Percentiles rank a stretch among this genome's conserved stretches.
Evolutionary conservation across 2,113 vertebrate genomes (phyloP).

Genomic region (Aramus guarauna): DNA sequence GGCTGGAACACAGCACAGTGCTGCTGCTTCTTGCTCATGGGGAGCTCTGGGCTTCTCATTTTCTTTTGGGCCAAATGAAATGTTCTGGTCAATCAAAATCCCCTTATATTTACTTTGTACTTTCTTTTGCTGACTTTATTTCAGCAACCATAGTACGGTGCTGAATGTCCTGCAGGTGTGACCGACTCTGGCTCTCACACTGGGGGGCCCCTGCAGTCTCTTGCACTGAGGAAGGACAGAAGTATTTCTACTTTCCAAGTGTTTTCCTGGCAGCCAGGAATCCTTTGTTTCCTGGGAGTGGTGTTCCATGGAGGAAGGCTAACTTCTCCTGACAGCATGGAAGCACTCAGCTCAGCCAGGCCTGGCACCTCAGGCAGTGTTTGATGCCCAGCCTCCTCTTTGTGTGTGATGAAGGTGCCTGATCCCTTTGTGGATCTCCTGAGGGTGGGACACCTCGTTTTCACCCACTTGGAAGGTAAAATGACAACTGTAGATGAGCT

Average conservation of each 20-base stretch:
- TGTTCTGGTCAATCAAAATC: neutral
- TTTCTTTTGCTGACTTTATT: neutral
- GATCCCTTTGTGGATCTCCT: neutral
- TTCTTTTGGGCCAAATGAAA: neutral
- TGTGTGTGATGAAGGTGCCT: neutral
- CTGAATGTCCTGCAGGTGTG: neutral
- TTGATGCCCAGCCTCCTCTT: neutral
- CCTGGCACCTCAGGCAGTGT: neutral
- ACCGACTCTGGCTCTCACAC: neutral
- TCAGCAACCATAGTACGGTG: neutral
- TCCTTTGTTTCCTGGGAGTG: neutral
- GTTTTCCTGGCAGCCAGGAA: neutral
- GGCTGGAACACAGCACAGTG: neutral
- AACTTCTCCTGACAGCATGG: neutral
- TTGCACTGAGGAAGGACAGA: neutral
- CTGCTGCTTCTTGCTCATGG: neutral
- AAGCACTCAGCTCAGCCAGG: neutral
- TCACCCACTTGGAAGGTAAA: neutral
- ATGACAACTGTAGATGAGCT: neutral
- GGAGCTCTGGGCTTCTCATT: neutral
- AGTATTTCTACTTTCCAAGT: neutral
- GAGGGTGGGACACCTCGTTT: neutral
- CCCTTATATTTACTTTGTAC: neutral
- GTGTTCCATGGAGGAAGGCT: neutral
- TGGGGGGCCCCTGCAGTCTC: neutral